Evolutionary conservation across 2,888 invertebrate species (phyloP).

Genomic region (Acrobasis consociella): DNA sequence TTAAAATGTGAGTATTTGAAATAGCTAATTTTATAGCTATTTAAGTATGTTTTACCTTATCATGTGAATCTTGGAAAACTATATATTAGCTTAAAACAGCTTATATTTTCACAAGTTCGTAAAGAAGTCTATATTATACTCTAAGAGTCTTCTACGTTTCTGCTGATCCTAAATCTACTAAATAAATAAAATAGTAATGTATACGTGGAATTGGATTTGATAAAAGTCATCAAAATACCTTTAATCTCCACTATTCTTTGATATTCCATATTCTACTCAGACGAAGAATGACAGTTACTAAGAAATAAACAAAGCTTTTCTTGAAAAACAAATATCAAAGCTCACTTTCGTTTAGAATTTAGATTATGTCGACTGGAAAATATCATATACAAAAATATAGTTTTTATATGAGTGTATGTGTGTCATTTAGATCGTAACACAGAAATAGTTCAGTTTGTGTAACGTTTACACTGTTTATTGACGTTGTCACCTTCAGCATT

Average conservation of each 20-base stretch:
- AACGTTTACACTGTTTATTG: not conserved
- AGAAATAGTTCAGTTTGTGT: slow-evolving; percentile 2
- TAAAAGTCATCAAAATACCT: not conserved
- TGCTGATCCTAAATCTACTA: too few species aligned
- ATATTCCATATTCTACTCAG: not conserved
- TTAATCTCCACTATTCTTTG: not conserved
- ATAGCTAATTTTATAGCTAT: too few species aligned
- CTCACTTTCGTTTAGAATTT: not conserved
- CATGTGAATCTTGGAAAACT: too few species aligned
- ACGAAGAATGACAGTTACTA: not conserved
- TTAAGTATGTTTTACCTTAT: too few species aligned
- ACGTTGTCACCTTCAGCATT: not conserved
- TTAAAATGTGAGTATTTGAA: too few species aligned
- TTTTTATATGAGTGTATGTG: not conserved
- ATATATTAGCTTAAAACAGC: too few species aligned
- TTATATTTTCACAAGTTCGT: too few species aligned
- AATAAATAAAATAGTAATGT: too few species aligned
- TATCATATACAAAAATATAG: not conserved
- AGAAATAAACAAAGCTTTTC: not conserved
- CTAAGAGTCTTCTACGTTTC: too few species aligned
- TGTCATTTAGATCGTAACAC: slow-evolving; percentile 4
- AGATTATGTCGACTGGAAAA: not conserved
- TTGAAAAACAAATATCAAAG: not conserved
- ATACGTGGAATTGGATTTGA: too few species aligned
- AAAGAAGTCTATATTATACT: too few species aligned